phyloP scores from a whole-genome alignment of 2,113 vertebrate genomes.

The Gavialis gangeticus region DNA sequence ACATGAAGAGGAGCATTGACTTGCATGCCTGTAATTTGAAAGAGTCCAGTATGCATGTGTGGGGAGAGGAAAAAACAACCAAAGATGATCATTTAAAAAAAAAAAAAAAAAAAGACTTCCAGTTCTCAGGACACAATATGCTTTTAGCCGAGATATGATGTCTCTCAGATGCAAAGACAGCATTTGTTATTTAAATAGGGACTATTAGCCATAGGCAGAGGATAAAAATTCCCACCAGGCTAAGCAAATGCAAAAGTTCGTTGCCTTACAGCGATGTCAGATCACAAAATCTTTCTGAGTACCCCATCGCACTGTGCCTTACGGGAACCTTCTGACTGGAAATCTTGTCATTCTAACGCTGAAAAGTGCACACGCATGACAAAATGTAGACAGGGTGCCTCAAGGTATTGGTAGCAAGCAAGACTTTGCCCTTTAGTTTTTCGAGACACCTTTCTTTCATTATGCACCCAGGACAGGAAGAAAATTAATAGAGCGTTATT shows the following conservation, averaged over 20 bases:
- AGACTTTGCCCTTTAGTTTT: constrained; percentile 89
- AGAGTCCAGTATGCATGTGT: neutral
- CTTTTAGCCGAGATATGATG: constrained; percentile 69
- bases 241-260: constrained; percentile 78
- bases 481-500: constrained; percentile 95
- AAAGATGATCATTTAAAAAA: constrained; percentile 12
- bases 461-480: constrained; percentile 82
- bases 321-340: constrained; percentile 87
- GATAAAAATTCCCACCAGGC: constrained; percentile 82
- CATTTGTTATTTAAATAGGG: constrained; percentile 70
- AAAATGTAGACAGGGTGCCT: constrained; percentile 90
- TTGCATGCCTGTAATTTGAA: neutral
- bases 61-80: neutral
- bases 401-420: constrained; percentile 84
- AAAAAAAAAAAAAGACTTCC: neutral
- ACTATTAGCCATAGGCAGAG: constrained; percentile 80
- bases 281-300: constrained; percentile 78
- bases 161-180: constrained; percentile 75
- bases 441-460: constrained; percentile 93
- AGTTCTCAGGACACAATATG: constrained; percentile 78
- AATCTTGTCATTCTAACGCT: constrained; percentile 91
- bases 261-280: constrained; percentile 88
- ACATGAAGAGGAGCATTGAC: neutral
- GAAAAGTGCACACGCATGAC: constrained; percentile 94
- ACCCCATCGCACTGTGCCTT: constrained; percentile 79